Evolutionary conservation across 2,888 invertebrate genomes (phyloP).

Genomic region (Hemicrepidius hirtus): DNA sequence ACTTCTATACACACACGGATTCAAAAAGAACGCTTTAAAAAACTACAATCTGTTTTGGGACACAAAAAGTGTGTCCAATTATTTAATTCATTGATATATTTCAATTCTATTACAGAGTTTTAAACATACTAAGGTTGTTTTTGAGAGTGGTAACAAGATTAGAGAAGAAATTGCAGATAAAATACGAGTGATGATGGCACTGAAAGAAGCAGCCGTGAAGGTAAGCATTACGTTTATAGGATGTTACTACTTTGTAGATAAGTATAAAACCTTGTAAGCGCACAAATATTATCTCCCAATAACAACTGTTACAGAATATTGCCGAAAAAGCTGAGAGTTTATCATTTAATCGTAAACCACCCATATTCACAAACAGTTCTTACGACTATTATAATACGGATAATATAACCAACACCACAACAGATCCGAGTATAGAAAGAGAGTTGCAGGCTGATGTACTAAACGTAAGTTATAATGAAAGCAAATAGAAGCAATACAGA

Average conservation of each 20-base stretch:
- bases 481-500: no score
- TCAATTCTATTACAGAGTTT: conserved; percentile 26
- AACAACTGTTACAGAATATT: conserved; percentile 66
- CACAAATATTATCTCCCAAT: no score
- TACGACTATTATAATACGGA: conserved; percentile 83
- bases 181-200: conserved; percentile 89
- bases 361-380: conserved; percentile 70
- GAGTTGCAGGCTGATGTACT: conserved; percentile 27
- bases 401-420: conserved; percentile 74
- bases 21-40: no score
- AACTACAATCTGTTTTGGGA: no score
- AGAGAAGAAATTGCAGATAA: conserved; percentile 87
- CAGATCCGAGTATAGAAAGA: conserved; percentile 52
- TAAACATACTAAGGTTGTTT: conserved; percentile 70
- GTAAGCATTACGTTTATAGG: conserved; percentile 75
- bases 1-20: no score
- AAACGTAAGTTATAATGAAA: conserved; percentile 40
- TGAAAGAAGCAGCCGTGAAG: conserved; percentile 88
- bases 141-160: conserved; percentile 82
- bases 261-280: no score
- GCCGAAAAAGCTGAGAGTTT: conserved; percentile 67
- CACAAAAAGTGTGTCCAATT: no score
- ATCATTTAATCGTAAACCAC: conserved; percentile 63
- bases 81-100: no score
- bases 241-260: no score